A percentile compares a stretch with the other conserved stretches of the same genome.
phyloP scores from a whole-genome alignment of 2,797 vertebrate species.

The Buphagus erythrorhynchus region DNA sequence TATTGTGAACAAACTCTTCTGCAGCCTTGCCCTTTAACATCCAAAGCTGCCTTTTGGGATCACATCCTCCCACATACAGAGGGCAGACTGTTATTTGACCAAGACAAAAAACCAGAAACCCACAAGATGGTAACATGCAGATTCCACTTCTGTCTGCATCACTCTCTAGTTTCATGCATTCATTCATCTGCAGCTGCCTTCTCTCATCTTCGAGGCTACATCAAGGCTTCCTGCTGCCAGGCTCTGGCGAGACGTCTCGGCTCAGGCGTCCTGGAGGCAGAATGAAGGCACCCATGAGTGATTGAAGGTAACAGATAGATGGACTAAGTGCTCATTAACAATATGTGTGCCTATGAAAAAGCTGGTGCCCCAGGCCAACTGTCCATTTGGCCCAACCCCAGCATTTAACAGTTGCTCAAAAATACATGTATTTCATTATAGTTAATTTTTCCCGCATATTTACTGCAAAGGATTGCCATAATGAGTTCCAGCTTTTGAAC shows the following conservation, averaged over 20 bases:
- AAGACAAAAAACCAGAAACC: not conserved
- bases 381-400: slow-evolving; percentile 32
- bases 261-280: not conserved
- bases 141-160: not conserved
- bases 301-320: slow-evolving; percentile 66
- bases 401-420: slow-evolving; percentile 47
- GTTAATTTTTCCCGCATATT: slow-evolving; percentile 1
- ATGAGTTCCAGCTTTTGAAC: slow-evolving; percentile 13
- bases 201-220: not conserved
- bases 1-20: not conserved
- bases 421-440: not conserved
- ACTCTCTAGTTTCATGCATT: slow-evolving; percentile 29
- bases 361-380: slow-evolving; percentile 26
- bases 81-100: not conserved
- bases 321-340: slow-evolving; percentile 24
- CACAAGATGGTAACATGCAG: not conserved
- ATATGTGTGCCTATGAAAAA: not conserved
- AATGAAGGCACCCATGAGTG: slow-evolving; percentile 23
- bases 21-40: not conserved
- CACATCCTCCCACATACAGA: not conserved
- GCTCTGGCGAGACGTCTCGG: not conserved
- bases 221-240: slow-evolving; percentile 36
- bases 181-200: slow-evolving; percentile 55
- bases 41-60: not conserved
- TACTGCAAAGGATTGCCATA: not conserved